A percentile compares a stretch with the other conserved stretches of the same genome.
phyloP scores from a whole-genome alignment of 2,113 vertebrate species.

The Ameiurus melas region DNA sequence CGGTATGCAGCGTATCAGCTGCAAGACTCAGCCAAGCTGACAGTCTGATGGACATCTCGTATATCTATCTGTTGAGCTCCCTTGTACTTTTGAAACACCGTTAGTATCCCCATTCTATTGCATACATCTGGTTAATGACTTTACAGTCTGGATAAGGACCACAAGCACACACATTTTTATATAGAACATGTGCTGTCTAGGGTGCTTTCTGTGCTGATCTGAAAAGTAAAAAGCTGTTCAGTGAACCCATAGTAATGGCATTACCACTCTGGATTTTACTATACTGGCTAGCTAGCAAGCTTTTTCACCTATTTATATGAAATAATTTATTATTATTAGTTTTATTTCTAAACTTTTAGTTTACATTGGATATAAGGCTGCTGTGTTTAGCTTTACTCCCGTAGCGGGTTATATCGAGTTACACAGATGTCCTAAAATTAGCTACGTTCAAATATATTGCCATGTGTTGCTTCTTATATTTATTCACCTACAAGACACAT shows the following conservation, averaged over 20 bases:
- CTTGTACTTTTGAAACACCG: not conserved
- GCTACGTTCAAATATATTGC: not conserved
- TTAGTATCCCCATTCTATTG: not conserved
- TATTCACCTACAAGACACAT: not conserved
- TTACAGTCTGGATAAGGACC: not conserved
- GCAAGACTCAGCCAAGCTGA: constrained; percentile 8
- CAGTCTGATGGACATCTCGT: constrained; percentile 5
- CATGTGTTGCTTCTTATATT: not conserved
- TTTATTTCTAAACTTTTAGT: not conserved
- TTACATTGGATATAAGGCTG: not conserved
- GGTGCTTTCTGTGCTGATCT: not conserved
- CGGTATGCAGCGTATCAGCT: not conserved
- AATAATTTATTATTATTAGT: not conserved
- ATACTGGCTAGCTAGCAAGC: not conserved
- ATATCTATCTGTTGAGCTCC: constrained; percentile 11
- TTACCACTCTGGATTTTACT: not conserved
- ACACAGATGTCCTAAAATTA: not conserved
- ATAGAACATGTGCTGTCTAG: not conserved
- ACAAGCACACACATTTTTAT: not conserved
- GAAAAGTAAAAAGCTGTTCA: not conserved
- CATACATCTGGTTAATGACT: not conserved
- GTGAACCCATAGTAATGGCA: not conserved
- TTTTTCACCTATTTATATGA: not conserved
- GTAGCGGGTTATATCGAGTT: not conserved
- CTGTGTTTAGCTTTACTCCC: not conserved